Base-by-base conservation (phyloP, 2,113 vertebrate genomes). In the Colinus virginianus region DNA sequence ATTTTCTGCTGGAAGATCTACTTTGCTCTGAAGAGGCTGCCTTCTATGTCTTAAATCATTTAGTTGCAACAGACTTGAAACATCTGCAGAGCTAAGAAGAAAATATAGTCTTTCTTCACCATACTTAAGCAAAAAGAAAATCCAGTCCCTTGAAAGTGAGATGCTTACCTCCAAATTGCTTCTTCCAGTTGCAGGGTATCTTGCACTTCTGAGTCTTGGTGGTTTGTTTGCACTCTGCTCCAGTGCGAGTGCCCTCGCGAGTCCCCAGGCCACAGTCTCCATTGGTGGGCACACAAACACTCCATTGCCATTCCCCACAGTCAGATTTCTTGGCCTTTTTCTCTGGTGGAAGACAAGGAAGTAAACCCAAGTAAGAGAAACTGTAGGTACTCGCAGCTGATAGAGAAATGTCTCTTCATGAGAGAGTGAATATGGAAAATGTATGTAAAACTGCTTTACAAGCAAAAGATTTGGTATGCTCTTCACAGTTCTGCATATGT, bases 171-270 rank as follows among this genome's bases (percentile, higher is more conserved):
- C 99, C 99, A 89, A 99, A 99, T 79, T 99, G 98, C 96, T 99
- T 99, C 97, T 99, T 99, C 99, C 99, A 99, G 98, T 99, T 99
- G 98, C 99, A 99, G 68, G 99, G 99, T 93, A 99, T 99, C 97
- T 99, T 99, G 95, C 99, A 99, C 95, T 99, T 98, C 87, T 99
- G 99, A n/a, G 99, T 99, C 97, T 99, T 99, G 94, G 99, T 99
- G 96, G 98, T 99, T 93, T 99, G 99, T 13, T 99, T 99, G 96
- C 99, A 99, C 90, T 99, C 98, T 0, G 97, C 98, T 30, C 99
- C 99, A 0, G 97, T 97, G 32, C 99, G 98, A 2, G 99, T 99
- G 46, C 99, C 99, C 96, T 99, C 99, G 3, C 99, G 97, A 4
- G 99, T 99, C 17, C 99, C 99, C n/a, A 99, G 97, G 16, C 99